Evolutionary conservation across 2,113 vertebrate genomes (phyloP).

Genomic region (Prochilodus magdalenae): DNA sequence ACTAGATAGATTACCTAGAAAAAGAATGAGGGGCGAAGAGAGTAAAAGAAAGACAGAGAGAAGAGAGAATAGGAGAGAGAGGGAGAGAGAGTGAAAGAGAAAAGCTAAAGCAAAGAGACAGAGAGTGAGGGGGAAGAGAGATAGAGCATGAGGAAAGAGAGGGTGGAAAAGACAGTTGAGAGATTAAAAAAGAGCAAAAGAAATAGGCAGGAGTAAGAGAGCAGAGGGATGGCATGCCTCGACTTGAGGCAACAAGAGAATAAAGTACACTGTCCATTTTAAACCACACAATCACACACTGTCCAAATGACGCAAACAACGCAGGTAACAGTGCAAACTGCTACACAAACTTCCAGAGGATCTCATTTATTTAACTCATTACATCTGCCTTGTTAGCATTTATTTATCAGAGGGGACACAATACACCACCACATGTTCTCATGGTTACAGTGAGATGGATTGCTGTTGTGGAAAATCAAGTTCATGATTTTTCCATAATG

Average conservation of each 20-base stretch:
- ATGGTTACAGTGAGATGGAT: no score
- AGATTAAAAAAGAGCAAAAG: background rate
- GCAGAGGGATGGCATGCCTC: constrained; percentile 51
- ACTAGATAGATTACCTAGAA: no score
- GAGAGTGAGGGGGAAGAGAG: background rate
- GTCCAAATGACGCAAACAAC: constrained; percentile 4
- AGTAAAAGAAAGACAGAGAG: constrained; percentile 57
- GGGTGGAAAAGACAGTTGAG: no score
- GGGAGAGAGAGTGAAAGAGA: background rate
- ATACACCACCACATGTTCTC: no score
- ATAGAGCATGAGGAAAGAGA: background rate
- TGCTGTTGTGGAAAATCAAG: no score
- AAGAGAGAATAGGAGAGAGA: constrained; percentile 18
- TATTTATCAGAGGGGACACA: no score
- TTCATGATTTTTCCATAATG: no score
- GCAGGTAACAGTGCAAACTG: background rate
- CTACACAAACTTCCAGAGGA: no score
- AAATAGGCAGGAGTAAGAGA: background rate
- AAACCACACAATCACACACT: background rate
- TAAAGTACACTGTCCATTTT: background rate
- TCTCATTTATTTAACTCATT: no score
- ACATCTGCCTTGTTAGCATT: no score
- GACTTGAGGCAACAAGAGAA: constrained; percentile 54
- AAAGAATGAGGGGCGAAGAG: no score
- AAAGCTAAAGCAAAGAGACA: background rate